Evolutionary conservation across 2,113 vertebrate genomes (phyloP).

Genomic region (Petroica traversi): DNA sequence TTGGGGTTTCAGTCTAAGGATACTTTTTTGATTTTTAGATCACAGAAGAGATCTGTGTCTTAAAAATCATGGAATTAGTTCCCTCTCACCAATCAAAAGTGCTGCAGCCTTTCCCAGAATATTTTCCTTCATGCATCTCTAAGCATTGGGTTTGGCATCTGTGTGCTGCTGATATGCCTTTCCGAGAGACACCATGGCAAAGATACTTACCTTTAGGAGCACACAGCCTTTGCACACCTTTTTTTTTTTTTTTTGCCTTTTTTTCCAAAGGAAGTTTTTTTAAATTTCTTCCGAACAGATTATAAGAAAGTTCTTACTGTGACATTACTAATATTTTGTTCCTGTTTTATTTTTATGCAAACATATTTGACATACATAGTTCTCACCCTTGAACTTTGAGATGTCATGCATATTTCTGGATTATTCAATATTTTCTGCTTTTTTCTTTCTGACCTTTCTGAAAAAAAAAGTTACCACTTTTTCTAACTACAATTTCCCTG

Average conservation of each 20-base stretch:
- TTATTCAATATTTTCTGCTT: background rate
- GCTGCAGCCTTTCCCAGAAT: background rate
- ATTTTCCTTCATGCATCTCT: background rate
- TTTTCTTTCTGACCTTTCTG: background rate
- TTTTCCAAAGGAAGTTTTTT: background rate
- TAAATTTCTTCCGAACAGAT: background rate
- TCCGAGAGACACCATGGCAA: background rate
- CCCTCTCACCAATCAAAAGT: background rate
- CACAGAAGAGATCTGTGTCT: background rate
- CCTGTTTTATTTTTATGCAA: background rate
- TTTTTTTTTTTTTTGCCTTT: background rate
- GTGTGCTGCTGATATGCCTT: background rate
- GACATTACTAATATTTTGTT: background rate
- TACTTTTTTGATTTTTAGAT: background rate
- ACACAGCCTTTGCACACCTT: background rate
- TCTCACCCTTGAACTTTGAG: background rate
- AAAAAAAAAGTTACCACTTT: background rate
- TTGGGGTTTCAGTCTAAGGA: background rate
- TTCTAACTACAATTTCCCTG: background rate
- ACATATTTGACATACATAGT: background rate
- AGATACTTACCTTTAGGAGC: background rate
- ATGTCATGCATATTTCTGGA: background rate
- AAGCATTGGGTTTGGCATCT: background rate
- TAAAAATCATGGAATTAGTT: too few relatives aligned
- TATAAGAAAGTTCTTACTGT: background rate